These are phyloP conservation scores for Alcis repandata DNA, from an alignment of 2,888 invertebrate species.

Conservation along the genomic window DNA sequence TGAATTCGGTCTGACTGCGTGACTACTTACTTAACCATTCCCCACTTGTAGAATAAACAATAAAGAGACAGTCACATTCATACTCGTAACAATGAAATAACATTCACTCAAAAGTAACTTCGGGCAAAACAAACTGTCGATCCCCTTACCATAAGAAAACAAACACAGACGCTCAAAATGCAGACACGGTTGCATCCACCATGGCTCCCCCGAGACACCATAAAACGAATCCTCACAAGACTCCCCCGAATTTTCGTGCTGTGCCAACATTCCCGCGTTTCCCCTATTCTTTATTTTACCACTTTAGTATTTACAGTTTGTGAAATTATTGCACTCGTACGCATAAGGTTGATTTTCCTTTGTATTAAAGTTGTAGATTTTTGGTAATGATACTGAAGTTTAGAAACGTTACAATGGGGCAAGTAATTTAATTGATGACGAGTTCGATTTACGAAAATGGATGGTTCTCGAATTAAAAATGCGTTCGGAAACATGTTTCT, in stretches of 20 bases:
- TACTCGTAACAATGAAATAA: conserved; percentile 9
- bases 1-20: too few relatives aligned
- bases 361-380: background rate
- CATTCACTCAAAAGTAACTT: conserved; percentile 27
- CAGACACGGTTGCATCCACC: conserved; percentile 68
- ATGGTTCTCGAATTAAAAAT: conserved; percentile 66
- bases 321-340: conserved; percentile 22
- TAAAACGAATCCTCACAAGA: conserved; percentile 64
- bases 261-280: conserved; percentile 58
- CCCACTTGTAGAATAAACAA: conserved; percentile 19
- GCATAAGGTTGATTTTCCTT: conserved; percentile 37
- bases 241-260: conserved; percentile 66
- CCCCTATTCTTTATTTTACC: conserved; percentile 42
- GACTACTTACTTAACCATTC: background rate
- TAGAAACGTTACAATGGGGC: conserved; percentile 71
- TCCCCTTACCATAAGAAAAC: conserved; percentile 51
- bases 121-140: conserved; percentile 53
- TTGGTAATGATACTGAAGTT: conserved; percentile 43
- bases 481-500: conserved; percentile 44
- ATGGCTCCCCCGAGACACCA: conserved; percentile 65
- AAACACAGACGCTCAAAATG: conserved; percentile 68
- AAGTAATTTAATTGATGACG: conserved; percentile 85
- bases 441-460: conserved; percentile 81
- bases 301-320: conserved; percentile 9
- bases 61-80: conserved; percentile 16